A percentile compares a stretch with the other conserved stretches of the same genome.
phyloP scores from a whole-genome alignment of 1,140 invertebrate genomes.

The Bombus confusus region DNA sequence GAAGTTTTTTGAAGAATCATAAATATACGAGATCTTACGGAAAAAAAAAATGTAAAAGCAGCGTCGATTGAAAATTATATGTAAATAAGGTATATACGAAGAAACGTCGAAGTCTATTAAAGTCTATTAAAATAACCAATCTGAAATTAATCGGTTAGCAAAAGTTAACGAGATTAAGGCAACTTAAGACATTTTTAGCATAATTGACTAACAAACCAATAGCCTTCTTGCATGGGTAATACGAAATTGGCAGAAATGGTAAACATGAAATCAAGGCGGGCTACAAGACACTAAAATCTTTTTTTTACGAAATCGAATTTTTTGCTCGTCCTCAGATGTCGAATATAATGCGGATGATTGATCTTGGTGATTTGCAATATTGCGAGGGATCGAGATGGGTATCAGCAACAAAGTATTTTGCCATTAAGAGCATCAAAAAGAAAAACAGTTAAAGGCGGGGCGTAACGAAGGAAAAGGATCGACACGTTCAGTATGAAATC shows the following conservation, averaged over 20 bases:
- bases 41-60: background rate
- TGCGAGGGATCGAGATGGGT: background rate
- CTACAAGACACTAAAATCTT: background rate
- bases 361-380: conserved; percentile 43
- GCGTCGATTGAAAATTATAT: background rate
- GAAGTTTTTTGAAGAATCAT: background rate
- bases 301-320: background rate
- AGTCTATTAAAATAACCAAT: background rate
- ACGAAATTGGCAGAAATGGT: background rate
- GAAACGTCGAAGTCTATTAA: background rate
- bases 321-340: background rate
- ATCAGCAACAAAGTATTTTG: conserved; percentile 29
- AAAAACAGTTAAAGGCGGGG: background rate
- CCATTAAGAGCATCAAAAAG: background rate
- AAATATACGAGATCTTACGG: too few relatives aligned
- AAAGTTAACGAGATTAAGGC: background rate
- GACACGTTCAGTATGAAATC: background rate
- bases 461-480: conserved; percentile 22
- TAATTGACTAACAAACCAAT: background rate
- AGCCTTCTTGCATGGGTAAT: background rate
- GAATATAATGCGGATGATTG: background rate
- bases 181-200: background rate
- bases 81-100: background rate
- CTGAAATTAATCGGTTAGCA: background rate
- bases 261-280: background rate